Conservation (phyloP, 2,888 invertebrate species). For the Polydrusus tereticollis region DNA sequence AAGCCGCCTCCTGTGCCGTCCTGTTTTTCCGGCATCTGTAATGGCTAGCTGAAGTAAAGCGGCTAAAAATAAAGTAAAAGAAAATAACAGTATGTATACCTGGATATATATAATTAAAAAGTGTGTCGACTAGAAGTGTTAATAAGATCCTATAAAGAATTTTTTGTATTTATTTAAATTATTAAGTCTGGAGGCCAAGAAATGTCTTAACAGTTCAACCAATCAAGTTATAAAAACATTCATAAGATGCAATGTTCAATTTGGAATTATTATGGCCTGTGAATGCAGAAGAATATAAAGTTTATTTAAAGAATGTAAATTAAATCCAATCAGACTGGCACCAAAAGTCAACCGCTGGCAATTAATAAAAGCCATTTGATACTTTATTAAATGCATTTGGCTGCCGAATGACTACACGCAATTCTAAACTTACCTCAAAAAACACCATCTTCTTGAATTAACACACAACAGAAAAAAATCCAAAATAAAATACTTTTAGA, state of each 20-base stretch:
- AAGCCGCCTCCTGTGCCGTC: slow-evolving; percentile 41
- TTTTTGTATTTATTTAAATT: too few species aligned
- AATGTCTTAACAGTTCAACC: too few species aligned
- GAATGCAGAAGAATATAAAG: neutral
- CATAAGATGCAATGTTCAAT: neutral
- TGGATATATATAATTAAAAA: too few species aligned
- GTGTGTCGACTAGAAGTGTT: too few species aligned
- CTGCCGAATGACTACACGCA: too few species aligned
- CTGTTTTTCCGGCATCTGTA: slow-evolving; percentile 46
- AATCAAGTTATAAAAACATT: too few species aligned
- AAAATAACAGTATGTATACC: neutral
- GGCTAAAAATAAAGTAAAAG: neutral
- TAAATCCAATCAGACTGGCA: neutral
- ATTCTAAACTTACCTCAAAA: slow-evolving; percentile 20
- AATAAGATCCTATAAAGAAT: too few species aligned
- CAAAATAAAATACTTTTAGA: neutral
- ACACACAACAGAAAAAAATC: neutral
- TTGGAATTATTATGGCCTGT: neutral
- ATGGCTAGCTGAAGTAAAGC: slow-evolving; percentile 13
- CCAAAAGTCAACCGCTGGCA: neutral
- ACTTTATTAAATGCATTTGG: too few species aligned
- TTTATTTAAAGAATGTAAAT: neutral
- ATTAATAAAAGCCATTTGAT: too few species aligned
- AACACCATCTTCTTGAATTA: slow-evolving; percentile 14
- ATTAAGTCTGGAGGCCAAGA: too few species aligned